phyloP scores from a whole-genome alignment of 2,888 invertebrate genomes.

The Caenorhabditis uteleia region DNA sequence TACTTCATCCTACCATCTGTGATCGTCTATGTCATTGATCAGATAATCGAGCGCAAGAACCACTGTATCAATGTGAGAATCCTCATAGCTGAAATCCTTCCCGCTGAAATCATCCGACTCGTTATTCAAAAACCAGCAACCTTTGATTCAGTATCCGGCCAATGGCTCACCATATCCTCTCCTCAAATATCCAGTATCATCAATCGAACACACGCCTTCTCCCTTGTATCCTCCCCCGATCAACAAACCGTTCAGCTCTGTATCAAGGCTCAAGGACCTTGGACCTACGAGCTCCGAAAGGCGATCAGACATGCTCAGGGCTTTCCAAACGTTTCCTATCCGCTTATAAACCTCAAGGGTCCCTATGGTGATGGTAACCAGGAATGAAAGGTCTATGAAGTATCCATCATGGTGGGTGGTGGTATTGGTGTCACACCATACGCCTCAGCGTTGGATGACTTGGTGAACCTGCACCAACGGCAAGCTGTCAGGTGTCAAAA shows the following conservation, averaged over 20 bases:
- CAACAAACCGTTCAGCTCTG: slow-evolving; percentile 92
- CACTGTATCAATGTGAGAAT: slow-evolving; percentile 79
- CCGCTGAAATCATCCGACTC: slow-evolving; percentile 78
- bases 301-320: slow-evolving; percentile 57
- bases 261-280: slow-evolving; percentile 84
- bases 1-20: slow-evolving; percentile 91
- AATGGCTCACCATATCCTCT: slow-evolving; percentile 82
- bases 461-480: slow-evolving; percentile 76
- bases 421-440: slow-evolving; percentile 97
- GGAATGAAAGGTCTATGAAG: slow-evolving; percentile 82
- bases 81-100: slow-evolving; percentile 87
- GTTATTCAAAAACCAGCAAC: slow-evolving; percentile 94
- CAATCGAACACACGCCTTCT: slow-evolving; percentile 90
- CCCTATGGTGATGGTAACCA: slow-evolving; percentile 97
- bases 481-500: slow-evolving; percentile 69
- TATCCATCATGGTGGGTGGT: slow-evolving; percentile 95
- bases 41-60: slow-evolving; percentile 76
- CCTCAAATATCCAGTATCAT: slow-evolving; percentile 88
- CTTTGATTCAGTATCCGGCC: slow-evolving; percentile 79
- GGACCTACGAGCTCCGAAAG: slow-evolving; percentile 92
- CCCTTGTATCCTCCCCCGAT: slow-evolving; percentile 91
- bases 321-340: slow-evolving; percentile 53
- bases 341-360: slow-evolving; percentile 80
- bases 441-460: slow-evolving; percentile 92
- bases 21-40: slow-evolving; percentile 86